Evolutionary conservation across 2,113 vertebrate genomes (phyloP), one percentile per base, ranked within the genome.

Genomic region (Plecturocebus donacophilus): DNA sequence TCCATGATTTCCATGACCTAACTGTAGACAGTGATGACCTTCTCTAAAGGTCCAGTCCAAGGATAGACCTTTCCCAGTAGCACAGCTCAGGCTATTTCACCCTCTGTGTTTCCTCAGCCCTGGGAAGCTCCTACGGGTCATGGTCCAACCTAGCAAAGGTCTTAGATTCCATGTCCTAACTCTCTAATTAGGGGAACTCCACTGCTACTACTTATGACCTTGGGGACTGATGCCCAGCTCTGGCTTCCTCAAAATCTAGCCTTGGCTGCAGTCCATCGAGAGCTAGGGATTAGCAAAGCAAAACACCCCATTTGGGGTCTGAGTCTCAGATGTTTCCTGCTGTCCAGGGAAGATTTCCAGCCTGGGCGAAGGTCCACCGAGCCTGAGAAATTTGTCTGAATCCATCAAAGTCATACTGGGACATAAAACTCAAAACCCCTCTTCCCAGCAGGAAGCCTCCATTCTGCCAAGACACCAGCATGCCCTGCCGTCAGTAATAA

Each of bases 361-460:
- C 45, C 92, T 95, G 96, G 96, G 96, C 76, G 11, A 87, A 96
- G 58, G 87, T 97, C 87, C 96, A 98, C 47, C 71, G 91, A 96
- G 96, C 87, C 92, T 94, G 83, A 97, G 95, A 98, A 97, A 97
- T 97, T 95, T 97, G 97, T 96, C 97, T 92, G 90, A 97, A 97
- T 97, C 89, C 77, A 95, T 97, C 97, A 95, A 97, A 98, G 94
- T 97, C 97, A 97, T 87, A 96, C 77, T 93, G 92, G 79, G 87
- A 96, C 93, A 92, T 95, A 96, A 95, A 97, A 97, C 84, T 96
- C 96, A 96, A 97, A 97, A 96, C 70, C 58, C 80, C 25, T 97
- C 70, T 97, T 70, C 96, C 70, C 92, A 96, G 91, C 27, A 13
- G 91, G 96, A 97, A 97, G 58, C 64, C 90, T 93, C 27, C 64